Base-by-base conservation (phyloP, 1,140 invertebrate genomes). In the Rhynchophorus ferrugineus region DNA sequence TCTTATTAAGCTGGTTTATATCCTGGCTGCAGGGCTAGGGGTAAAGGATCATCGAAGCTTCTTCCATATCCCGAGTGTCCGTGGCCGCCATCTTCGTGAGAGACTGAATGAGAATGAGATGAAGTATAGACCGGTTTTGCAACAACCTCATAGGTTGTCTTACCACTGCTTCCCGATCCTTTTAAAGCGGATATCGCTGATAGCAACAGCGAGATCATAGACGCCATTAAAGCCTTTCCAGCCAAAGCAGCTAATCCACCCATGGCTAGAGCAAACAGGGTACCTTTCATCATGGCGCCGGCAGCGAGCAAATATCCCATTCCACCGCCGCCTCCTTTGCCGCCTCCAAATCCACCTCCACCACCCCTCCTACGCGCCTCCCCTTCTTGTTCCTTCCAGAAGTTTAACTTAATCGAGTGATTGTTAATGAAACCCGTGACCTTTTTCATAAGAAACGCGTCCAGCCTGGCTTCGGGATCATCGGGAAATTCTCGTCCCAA, bases 71-170 rank as follows among this genome's bases (percentile, higher is more conserved):
- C 52, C 0, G 82, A 83, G 64, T 80, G 77, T 1, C 79, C 76
- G 35, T 72, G 73, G 7, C 72, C 81, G 33, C 36, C 44, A 19
- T 49, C 57, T 63, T 85, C 82, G 55, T 78, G 75, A 6, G 72
- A 76, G 0, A 79, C 77, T n/a, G 84, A 87, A 49, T 87, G 84
- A 1, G 79, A 78, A 56, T 87, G 83, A 0, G 79, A 76, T 37
- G 80, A 80, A 0, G 77, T 77, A 64, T 87, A 86, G 0, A 89
- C 75, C 0, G 87, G 87, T 58, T 88, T 89, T 42, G 83, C 81
- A 17, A 89, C 81, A 44, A 89, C 86, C 69, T 89, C 86, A 62
- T 89, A 89, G 0, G 85, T 87, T 0, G 85, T 87, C 17, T 82
- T 83, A 57, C 84, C 83, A 16, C 79, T 77, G 13, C 79, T 78